phyloP scores from a whole-genome alignment of 1,140 invertebrate species.

The Lethrus apterus region DNA sequence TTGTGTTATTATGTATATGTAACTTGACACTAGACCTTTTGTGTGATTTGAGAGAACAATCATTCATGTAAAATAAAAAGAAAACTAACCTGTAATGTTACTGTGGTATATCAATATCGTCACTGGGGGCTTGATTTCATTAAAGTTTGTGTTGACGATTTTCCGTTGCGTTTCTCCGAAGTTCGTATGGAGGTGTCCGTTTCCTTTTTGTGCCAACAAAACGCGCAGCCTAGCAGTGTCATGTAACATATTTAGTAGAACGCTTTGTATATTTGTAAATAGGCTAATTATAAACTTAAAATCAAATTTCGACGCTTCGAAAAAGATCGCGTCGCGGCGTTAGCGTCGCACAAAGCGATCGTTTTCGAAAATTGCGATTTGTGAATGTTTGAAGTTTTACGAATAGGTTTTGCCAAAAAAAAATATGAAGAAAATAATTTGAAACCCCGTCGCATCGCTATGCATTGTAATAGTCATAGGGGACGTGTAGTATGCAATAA shows the following conservation, averaged over 20 bases:
- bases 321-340: neutral
- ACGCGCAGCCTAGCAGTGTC: slow-evolving; percentile 26
- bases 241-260: slow-evolving; percentile 37
- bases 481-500: slow-evolving; percentile 36
- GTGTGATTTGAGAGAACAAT: slow-evolving; percentile 30
- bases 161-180: slow-evolving; percentile 2
- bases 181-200: slow-evolving; percentile 27
- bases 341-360: neutral
- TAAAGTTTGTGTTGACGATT: slow-evolving; percentile 6
- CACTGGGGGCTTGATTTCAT: slow-evolving; percentile 11
- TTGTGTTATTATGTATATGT: slow-evolving; percentile 34
- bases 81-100: slow-evolving; percentile 5
- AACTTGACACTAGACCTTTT: slow-evolving; percentile 33
- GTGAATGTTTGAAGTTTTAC: slow-evolving; percentile 33
- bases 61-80: slow-evolving; percentile 23
- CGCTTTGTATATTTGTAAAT: slow-evolving; percentile 40
- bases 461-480: slow-evolving; percentile 28
- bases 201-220: slow-evolving; percentile 29
- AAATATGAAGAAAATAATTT: no score
- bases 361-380: slow-evolving; percentile 10
- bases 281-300: slow-evolving; percentile 24
- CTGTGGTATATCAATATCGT: slow-evolving; percentile 9
- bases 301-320: neutral
- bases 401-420: slow-evolving; percentile 31
- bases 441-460: slow-evolving; percentile 30